Evolutionary conservation across 2,113 vertebrate genomes (phyloP).

Genomic region (Prochilodus magdalenae): DNA sequence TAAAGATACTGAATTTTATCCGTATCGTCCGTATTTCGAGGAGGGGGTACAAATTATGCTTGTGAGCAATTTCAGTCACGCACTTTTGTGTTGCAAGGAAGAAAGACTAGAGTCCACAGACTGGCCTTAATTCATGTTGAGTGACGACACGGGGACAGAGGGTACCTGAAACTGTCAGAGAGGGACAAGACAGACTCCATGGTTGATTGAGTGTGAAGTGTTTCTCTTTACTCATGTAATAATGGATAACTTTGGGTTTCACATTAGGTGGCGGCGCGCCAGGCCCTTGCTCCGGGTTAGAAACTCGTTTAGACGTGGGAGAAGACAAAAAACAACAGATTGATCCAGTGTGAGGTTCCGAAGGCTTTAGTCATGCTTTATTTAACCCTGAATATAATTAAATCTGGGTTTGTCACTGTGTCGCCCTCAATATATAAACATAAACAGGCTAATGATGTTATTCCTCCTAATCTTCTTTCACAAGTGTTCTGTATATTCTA

Average conservation of each 20-base stretch:
- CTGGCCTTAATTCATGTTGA: conserved; percentile 19
- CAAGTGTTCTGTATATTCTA: conserved; percentile 15
- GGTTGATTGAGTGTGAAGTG: conserved; percentile 76
- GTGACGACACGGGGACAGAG: conserved; percentile 45
- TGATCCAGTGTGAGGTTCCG: conserved; percentile 38
- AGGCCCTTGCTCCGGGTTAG: conserved; percentile 61
- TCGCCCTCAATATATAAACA: background rate
- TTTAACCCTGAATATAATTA: no score
- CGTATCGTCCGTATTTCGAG: no score
- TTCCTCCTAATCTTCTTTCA: background rate
- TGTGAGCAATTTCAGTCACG: background rate
- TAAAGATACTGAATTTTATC: no score
- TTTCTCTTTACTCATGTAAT: conserved; percentile 78
- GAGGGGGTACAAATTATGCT: background rate
- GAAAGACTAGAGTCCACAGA: background rate
- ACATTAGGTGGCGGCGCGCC: conserved; percentile 73
- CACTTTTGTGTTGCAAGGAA: background rate
- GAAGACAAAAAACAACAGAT: conserved; percentile 49
- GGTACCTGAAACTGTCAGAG: conserved; percentile 56
- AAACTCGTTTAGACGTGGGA: conserved; percentile 30
- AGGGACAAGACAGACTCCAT: conserved; percentile 68
- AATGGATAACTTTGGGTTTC: conserved; percentile 79
- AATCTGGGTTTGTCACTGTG: background rate
- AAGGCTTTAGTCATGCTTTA: background rate
- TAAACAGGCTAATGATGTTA: background rate